Evolutionary conservation across 2,888 invertebrate species (phyloP), one percentile per base, ranked within the genome.

Genomic region (Rotaria macrura): DNA sequence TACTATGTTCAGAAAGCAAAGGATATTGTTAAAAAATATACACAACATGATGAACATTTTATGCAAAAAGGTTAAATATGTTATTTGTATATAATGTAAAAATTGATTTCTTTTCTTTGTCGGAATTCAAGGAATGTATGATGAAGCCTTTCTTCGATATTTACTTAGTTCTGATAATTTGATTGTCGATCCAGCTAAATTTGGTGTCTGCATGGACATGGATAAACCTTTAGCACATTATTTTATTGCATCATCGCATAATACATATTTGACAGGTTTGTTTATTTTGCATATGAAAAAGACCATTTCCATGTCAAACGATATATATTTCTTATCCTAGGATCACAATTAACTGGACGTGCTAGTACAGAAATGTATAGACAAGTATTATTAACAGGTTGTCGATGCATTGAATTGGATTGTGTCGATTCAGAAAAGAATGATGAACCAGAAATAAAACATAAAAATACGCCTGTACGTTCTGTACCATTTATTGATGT

Each of bases 141-240:
- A 79, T 43, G 79, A 79, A 79, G 43, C 79, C 43, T 79, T 79
- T 79, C 43, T 79, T 43, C 43, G 43, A 87, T 99, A 98, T 92
- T 93, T 99, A 88, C 98, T 99, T 97, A 97, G 97, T 0, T 99
- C 99, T 91, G 99, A 99, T 92, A 99, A 99, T 92, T 97, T 98
- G 0, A 98, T 98, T 0, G 98, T 99, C 87, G 98, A 98, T 92
- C 93, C 99, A 88, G 98, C 99, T 92, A 93, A 97, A n/a, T 92
- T 97, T 88, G 97, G 97, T 90, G 95, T 95, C 89, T 92, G 92
- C 89, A 92, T 92, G 91, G 98, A 99, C 88, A 98, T 99, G 98
- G 97, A 99, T 91, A 97, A 98, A 90, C 95, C 98, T 0, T 91
- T 99, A 85, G 94, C 96, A 17, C 98, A 99, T 91, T 99, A 99